Evolutionary conservation across 2,797 vertebrate species (phyloP).

Genomic region (Acanthopagrus latus): DNA sequence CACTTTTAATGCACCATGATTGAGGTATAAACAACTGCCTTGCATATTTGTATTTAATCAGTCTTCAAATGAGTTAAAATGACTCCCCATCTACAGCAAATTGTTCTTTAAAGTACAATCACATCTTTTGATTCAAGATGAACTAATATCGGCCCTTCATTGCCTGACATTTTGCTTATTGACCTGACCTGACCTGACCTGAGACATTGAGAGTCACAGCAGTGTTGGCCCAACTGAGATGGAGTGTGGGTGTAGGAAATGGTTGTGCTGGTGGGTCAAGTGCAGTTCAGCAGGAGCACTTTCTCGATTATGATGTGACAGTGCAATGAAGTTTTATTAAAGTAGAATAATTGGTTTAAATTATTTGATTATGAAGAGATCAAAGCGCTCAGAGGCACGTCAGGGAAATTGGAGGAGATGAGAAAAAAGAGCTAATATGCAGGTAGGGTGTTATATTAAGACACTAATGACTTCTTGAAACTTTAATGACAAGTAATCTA

Average conservation of each 20-base stretch:
- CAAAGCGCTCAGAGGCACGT: conserved; percentile 19
- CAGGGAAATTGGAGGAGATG: conserved; percentile 17
- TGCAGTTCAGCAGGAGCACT: conserved; percentile 28
- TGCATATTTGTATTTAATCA: not conserved
- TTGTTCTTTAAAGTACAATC: not conserved
- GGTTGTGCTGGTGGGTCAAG: conserved; percentile 18
- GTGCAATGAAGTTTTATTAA: conserved; percentile 29
- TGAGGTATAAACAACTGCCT: no score
- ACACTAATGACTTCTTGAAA: conserved; percentile 58
- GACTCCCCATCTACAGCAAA: not conserved
- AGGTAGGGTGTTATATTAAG: conserved; percentile 39
- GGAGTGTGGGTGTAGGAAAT: conserved; percentile 13
- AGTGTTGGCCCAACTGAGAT: conserved; percentile 10
- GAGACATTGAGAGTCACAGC: conserved; percentile 12
- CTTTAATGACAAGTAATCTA: conserved; percentile 55
- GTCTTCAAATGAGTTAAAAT: not conserved
- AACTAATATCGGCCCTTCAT: not conserved
- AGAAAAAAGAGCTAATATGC: conserved; percentile 25
- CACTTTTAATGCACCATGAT: not conserved
- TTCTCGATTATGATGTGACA: conserved; percentile 15
- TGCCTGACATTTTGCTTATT: conserved; percentile 13
- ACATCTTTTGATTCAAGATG: not conserved
- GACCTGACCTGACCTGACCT: conserved; percentile 12
- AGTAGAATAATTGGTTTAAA: conserved; percentile 27
- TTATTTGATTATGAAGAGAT: conserved; percentile 32